Conservation (phyloP, 2,797 vertebrate species). For the Psittacula derbiana region DNA sequence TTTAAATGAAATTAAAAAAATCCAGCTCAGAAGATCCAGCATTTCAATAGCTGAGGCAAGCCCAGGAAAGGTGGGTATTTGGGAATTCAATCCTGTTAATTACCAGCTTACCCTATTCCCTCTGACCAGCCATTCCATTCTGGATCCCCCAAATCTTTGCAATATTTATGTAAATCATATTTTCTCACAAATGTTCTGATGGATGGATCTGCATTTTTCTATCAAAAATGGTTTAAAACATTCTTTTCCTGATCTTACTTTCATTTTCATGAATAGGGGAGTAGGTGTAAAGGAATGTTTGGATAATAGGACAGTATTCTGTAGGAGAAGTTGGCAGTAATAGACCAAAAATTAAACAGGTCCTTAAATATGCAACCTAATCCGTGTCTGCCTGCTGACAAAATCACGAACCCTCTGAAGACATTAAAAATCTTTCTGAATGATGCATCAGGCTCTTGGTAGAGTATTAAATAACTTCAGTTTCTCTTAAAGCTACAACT, state of each 20-base stretch:
- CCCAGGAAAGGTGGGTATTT: background rate
- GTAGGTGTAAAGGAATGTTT: background rate
- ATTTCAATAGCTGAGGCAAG: background rate
- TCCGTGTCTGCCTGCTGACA: background rate
- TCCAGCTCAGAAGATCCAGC: background rate
- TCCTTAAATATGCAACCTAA: background rate
- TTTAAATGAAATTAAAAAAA: background rate
- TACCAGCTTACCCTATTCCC: background rate
- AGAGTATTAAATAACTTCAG: background rate
- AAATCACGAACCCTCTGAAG: background rate
- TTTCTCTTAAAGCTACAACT: background rate
- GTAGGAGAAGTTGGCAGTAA: background rate
- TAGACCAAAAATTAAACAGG: background rate
- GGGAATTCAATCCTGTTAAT: background rate
- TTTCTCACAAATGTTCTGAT: background rate
- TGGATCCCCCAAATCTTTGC: background rate
- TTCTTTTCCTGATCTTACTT: background rate
- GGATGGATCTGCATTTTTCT: background rate
- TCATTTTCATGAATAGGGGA: background rate
- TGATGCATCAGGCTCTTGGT: background rate
- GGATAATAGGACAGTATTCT: background rate
- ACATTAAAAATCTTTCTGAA: background rate
- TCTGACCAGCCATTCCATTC: background rate
- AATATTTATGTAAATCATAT: background rate
- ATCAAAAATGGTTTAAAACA: background rate